Evolutionary conservation across 2,797 vertebrate genomes (phyloP), one percentile per base, ranked within the genome.

Genomic region (Nothura maculosa): DNA sequence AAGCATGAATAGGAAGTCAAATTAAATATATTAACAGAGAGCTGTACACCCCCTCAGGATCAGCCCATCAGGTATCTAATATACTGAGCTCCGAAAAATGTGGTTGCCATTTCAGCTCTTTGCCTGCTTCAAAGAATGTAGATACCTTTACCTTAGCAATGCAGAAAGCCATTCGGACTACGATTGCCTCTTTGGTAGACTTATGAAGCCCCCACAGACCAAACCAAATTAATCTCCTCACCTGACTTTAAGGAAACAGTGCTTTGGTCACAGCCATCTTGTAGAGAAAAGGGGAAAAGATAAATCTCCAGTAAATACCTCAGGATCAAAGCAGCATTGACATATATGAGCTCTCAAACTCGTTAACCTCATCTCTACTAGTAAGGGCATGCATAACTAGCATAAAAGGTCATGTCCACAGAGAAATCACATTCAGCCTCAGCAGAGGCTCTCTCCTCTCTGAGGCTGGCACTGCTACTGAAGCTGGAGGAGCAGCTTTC

Each of bases 81-180:
- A 58, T 54, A 83, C 30, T 5, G 14, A 76, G 57, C 38, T 73
- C 47, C 43, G 57, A 67, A 63, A 81, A 61, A 61, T 16, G 2
- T 25, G 14, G 25, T 17, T 81, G 45, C 24, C 60, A 57, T 77
- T 84, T 32, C 75, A 84, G 25, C 16, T 45, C 36, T 68, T 54
- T 83, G 42, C 54, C 87, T 72, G 76, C 69, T 87, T 57, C 36
- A 15, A 78, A 81, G 90, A 80, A 54, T 9, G 11, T 50, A 67
- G 73, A 87, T n/a, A 27, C 9, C 85, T 81, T 32, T 36, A 36
- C 13, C 61, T 92, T 67, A 68, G 38, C 45, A 64, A 18, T 12
- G 24, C 22, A 58, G 30, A 69, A 62, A 19, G 20, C 24, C 50
- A 68, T 90, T 95, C 72, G 87, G 34, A 87, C 77, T 74, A 76